Evolutionary conservation across 37 sponge, comb jelly and placozoan species (phyloP).

Genomic region (Beroe ovata): DNA sequence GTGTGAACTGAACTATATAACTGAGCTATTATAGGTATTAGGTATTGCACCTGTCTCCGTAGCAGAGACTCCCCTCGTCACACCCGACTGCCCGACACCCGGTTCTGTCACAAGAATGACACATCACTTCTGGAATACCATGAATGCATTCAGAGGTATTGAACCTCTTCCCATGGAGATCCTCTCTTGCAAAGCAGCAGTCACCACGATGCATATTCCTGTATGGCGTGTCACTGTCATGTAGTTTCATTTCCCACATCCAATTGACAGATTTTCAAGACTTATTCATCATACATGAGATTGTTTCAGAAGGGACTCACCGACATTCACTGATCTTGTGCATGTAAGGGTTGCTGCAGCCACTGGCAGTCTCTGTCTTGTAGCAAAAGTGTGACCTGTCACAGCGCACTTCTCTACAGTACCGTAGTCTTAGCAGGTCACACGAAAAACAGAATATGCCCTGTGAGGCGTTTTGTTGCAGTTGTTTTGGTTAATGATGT

Average conservation of each 20-base stretch:
- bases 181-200: conserved; percentile 52
- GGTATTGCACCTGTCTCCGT: conserved; percentile 2
- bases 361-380: conserved; percentile 35
- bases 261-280: no score
- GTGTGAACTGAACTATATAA: no score
- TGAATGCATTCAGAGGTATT: not conserved
- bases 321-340: conserved; percentile 37
- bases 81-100: conserved; percentile 36
- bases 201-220: conserved; percentile 36
- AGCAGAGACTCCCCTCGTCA: conserved; percentile 17
- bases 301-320: not conserved
- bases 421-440: not conserved
- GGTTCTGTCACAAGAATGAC: not conserved
- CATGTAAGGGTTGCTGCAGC: conserved; percentile 63
- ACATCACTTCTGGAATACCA: conserved; percentile 13
- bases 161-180: conserved; percentile 17
- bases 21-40: not conserved
- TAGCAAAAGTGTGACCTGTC: conserved; percentile 58
- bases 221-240: not conserved
- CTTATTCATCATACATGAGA: no score
- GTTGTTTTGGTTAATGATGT: no score
- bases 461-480: no score
- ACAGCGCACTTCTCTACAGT: conserved; percentile 37
- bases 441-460: conserved; percentile 56
- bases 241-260: no score